A percentile compares a stretch with the other conserved stretches of the same genome.
Conservation (phyloP, 2,797 vertebrate genomes). For the Urophycis tenuis region DNA sequence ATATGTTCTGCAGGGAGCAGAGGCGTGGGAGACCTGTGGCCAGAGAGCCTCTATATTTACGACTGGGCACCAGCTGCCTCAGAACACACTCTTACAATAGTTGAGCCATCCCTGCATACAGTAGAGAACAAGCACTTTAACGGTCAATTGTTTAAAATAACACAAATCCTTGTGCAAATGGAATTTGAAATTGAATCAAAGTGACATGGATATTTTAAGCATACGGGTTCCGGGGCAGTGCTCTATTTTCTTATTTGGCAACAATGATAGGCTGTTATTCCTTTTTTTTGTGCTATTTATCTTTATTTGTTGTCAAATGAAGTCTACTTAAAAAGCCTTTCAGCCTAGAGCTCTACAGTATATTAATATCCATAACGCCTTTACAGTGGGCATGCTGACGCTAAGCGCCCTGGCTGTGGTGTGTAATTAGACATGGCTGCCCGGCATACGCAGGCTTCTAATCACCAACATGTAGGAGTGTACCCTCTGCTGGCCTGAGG, state of each 20-base stretch:
- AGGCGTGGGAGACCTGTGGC: conserved; percentile 66
- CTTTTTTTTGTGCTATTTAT: neutral
- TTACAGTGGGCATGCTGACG: neutral
- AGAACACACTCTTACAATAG: conserved; percentile 44
- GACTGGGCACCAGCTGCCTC: conserved; percentile 56
- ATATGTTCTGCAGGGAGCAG: conserved; percentile 49
- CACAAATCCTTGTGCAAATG: neutral
- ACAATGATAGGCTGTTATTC: neutral
- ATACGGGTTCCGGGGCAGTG: neutral
- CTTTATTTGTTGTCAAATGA: neutral
- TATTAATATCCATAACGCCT: neutral
- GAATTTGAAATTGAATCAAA: neutral
- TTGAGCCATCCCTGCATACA: conserved; percentile 52
- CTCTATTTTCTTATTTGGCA: neutral
- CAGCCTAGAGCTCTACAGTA: neutral
- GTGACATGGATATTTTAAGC: neutral
- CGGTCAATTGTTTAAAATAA: neutral
- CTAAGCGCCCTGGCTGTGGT: neutral
- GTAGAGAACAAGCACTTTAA: conserved; percentile 33
- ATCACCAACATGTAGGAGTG: conserved; percentile 35
- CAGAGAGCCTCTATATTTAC: conserved; percentile 69
- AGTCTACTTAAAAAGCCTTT: neutral
- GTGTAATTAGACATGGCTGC: conserved; percentile 41
- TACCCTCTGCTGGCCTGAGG: conserved; percentile 20
- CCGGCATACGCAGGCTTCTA: conserved; percentile 41